Evolutionary conservation across 2,888 invertebrate species (phyloP), one percentile per base, ranked within the genome.

Genomic region (Gymnosoma rotundatum): DNA sequence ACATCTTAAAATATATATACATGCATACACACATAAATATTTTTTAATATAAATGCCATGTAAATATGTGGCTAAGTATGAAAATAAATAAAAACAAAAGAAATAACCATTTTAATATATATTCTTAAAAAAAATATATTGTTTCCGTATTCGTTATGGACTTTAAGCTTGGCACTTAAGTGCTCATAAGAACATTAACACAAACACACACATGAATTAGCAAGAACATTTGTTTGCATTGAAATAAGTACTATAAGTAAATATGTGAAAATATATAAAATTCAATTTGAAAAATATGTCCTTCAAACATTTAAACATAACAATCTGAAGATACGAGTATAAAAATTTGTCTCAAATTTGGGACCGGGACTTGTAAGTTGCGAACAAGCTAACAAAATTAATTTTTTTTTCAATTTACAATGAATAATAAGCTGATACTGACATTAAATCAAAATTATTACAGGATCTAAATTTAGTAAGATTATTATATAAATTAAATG

Each of bases 71-170:
- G 14, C 12, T 4, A n/a, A 2, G 16, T 12, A 48, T 7, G 50
- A n/a, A 52, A 52, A 9, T 18, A 52, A 18, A 18, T 18, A 20
- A 18, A 42, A 2, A 36, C 52, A 63, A 50, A 18, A 50, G 1
- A 50, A 50, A 66, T 73, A 72, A 25, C 25, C 4, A 1, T 25
- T 25, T 25, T 25, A 25, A 76, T 78, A 81, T 76, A 74, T 83
- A 78, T 74, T 73, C 72, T 78, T 80, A 1, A 7, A 78, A 84
- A 78, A 85, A 86, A 86, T n/a, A n/a, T n/a, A n/a, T 86, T 86
- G 85, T 80, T 86, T 86, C 87, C 86, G 86, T 70, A 87, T 86
- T 86, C 87, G 86, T 73, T 78, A 66, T 78, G 67, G 72, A 79
- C 82, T 83, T 88, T 86, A 87, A 75, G 83, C 76, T 85, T 87